Evolutionary conservation across 2,113 vertebrate genomes (phyloP).

Genomic region (Neotoma lepida): DNA sequence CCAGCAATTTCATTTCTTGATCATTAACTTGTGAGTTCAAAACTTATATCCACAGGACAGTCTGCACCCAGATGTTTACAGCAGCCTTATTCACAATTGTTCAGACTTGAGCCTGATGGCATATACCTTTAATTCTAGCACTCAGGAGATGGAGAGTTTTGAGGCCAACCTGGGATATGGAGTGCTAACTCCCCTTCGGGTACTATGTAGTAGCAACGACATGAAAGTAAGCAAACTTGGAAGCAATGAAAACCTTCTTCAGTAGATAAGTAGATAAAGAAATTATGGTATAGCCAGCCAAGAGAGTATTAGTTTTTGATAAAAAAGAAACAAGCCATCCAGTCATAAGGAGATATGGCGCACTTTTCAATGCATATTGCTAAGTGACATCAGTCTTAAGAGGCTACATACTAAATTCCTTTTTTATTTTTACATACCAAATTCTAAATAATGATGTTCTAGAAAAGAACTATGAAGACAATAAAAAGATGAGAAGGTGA

Average conservation of each 20-base stretch:
- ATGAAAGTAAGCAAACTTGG: background rate
- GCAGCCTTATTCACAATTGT: background rate
- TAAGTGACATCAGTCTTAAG: background rate
- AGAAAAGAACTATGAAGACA: background rate
- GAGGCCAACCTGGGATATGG: background rate
- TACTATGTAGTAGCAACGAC: background rate
- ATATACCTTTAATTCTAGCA: background rate
- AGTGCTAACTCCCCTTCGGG: background rate
- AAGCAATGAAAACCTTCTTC: background rate
- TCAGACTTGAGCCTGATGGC: background rate
- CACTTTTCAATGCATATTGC: background rate
- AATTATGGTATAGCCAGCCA: background rate
- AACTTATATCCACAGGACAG: background rate
- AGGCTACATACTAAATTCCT: background rate
- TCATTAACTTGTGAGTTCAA: background rate
- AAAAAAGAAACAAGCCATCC: background rate
- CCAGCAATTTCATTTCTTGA: background rate
- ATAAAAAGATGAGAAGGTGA: background rate
- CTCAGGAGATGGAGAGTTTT: background rate
- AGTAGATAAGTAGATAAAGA: background rate
- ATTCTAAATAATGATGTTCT: constrained; percentile 8
- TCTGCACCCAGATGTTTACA: background rate
- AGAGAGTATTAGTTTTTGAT: background rate
- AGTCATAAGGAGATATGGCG: background rate
- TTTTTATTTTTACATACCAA: background rate